Conservation (phyloP, 2,888 invertebrate genomes). For the Sipunculus nudus region DNA sequence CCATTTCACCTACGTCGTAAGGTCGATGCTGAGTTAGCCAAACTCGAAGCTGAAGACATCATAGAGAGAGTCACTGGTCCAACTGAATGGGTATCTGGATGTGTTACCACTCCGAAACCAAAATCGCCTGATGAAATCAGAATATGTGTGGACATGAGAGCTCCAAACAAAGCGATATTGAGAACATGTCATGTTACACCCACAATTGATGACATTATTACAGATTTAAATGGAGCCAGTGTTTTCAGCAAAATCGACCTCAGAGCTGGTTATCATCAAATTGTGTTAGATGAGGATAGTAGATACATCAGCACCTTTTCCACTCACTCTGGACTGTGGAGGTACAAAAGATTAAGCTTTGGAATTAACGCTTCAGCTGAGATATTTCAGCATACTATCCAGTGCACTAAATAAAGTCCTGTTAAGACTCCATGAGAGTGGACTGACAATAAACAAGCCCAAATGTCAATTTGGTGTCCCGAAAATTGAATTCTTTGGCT, state of each 20-base stretch:
- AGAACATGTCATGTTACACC: conserved; percentile 10
- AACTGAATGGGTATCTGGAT: conserved; percentile 18
- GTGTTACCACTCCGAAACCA: conserved; percentile 4
- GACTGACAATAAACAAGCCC: conserved; percentile 21
- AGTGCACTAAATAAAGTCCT: conserved; percentile 7
- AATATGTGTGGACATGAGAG: conserved; percentile 44
- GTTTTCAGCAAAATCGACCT: conserved; percentile 15
- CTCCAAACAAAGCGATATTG: conserved; percentile 38
- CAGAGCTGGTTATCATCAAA: conserved; percentile 12
- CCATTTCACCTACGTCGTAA: conserved; percentile 2
- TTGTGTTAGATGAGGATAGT: conserved; percentile 9
- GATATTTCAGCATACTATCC: conserved; percentile 20
- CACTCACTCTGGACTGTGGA: conserved; percentile 25
- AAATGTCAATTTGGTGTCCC: conserved; percentile 23
- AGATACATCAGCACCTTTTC: conserved; percentile 34
- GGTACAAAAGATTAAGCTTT: conserved; percentile 30
- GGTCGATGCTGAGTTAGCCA: conserved; percentile 4
- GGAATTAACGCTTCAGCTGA: conserved; percentile 21
- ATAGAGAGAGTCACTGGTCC: conserved; percentile 14
- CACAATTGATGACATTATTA: conserved; percentile 14
- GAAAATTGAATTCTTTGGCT: conserved; percentile 1
- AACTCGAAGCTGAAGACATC: conserved; percentile 2
- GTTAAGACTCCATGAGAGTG: conserved; percentile 18
- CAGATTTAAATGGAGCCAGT: conserved; percentile 23
- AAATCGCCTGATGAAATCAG: conserved; percentile 33